phyloP scores from a whole-genome alignment of 2,888 invertebrate species.

The Epirrhoe tristata region DNA sequence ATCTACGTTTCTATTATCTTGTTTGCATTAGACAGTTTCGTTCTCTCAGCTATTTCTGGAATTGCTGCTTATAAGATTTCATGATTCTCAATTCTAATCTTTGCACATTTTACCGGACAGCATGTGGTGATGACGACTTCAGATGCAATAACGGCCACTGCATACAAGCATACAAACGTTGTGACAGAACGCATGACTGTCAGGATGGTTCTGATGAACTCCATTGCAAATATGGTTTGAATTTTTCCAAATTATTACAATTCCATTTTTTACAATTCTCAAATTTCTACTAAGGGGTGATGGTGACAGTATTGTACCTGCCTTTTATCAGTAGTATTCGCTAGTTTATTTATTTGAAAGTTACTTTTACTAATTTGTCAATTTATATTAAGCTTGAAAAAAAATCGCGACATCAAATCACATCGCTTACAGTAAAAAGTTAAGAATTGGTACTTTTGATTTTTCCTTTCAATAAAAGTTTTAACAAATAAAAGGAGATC shows the following conservation, averaged over 20 bases:
- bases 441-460: neutral
- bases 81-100: slow-evolving; percentile 34
- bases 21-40: slow-evolving; percentile 29
- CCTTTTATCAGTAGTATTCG: slow-evolving; percentile 7
- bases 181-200: slow-evolving; percentile 85
- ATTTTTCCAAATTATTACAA: slow-evolving; percentile 56
- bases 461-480: neutral
- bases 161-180: slow-evolving; percentile 82
- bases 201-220: slow-evolving; percentile 86
- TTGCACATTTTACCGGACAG: slow-evolving; percentile 82
- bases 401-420: too few relatives aligned
- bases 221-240: slow-evolving; percentile 82
- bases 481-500: neutral
- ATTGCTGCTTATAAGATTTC: slow-evolving; percentile 27
- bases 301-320: slow-evolving; percentile 10
- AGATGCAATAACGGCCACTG: slow-evolving; percentile 88
- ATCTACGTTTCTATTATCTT: slow-evolving; percentile 27
- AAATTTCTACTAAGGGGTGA: slow-evolving; percentile 15
- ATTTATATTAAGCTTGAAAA: too few relatives aligned
- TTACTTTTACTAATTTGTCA: too few relatives aligned
- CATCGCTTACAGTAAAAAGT: too few relatives aligned
- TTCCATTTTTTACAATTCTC: slow-evolving; percentile 1
- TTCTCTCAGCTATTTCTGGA: slow-evolving; percentile 21
- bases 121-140: slow-evolving; percentile 84
- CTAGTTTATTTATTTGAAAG: neutral